Evolutionary conservation across 2,797 vertebrate species (phyloP), one percentile per base, ranked within the genome.

Genomic region (Lagorchestes hirsutus): DNA sequence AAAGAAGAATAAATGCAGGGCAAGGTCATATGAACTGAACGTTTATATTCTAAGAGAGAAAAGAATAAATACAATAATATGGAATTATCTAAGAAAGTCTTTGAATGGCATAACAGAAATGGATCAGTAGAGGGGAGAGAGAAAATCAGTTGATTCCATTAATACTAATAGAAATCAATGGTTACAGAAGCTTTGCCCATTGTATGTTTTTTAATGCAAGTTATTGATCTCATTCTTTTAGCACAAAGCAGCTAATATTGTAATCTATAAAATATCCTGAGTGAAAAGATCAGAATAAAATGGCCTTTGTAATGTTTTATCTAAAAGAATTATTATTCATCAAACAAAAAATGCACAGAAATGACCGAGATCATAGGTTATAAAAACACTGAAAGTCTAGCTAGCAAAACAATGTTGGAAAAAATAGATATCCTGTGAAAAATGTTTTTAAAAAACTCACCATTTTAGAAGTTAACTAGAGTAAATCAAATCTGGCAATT

Each of bases 141-240:
- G 10, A 31, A 74, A 57, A 1, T 0, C 56, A 93, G 93, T 14
- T 3, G 74, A 93, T 90, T n/a, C 18, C 16, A 67, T 1, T 28
- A 22, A 82, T 90, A 55, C 8, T 95, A 82, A 87, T 34, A 54
- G 18, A 57, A 97, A 94, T 46, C 58, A 90, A 57, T 90, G 55
- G 90, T 59, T 34, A 50, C 34, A 96, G 40, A 96, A 95, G 96
- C 34, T 82, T 96, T 93, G 27, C 55, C 93, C 18, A 82, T 74
- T 94, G 54, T 52, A 94, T 95, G 93, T 82, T 91, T 96, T 95
- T 96, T 96, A 96, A 94, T 67, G 92, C 90, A 46, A 91, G 1
- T 96, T 96, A 91, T n/a, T 96, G 92, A 96, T 96, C 52, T 94
- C 92, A 94, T 95, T 95, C 97, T 55, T 34, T 97, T 96, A 90